Evolutionary conservation across 2,113 vertebrate species (phyloP), one percentile per base, ranked within the genome.

Genomic region (Alligator mississippiensis): DNA sequence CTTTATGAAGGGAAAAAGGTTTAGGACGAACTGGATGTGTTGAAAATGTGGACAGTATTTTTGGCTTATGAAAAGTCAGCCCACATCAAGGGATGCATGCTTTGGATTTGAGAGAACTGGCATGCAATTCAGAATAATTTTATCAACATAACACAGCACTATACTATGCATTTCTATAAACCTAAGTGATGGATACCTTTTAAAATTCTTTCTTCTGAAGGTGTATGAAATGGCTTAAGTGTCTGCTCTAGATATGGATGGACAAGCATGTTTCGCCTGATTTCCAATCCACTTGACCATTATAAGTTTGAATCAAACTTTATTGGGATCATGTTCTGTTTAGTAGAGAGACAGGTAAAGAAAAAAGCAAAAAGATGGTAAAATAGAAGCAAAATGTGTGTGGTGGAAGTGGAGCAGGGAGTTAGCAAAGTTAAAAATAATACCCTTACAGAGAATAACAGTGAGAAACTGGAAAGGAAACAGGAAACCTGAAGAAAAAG

Each of bases 341-440:
- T 95, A 55, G 34, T 60, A 15, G 72, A 86, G 25, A 64, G 1
- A 8, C 54, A 78, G 54, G 24, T 79, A 63, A 90, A 94, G 81
- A 92, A 63, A 1, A 59, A 87, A 83, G 30, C 21, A 89, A 61
- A 60, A 77, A 93, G 11, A 10, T 5, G 25, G 15, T 91, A 90
- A 83, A 96, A 80, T 85, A 81, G 47, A 93, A 95, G 61, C 5
- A 28, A 94, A 95, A 89, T 82, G 77, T 93, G 89, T 89, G 11
- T 1, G 7, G 11, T 61, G 24, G 61, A 80, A 54, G 74, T 90
- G 34, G 12, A 12, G 0, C 22, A 82, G 4, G 14, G n/a, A 7
- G 70, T 22, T 77, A 22, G 88, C 93, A 94, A 85, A 90, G 63
- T 63, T 68, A 92, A 75, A 61, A 38, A 88, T 88, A 88, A 77